Evolutionary conservation across 2,797 vertebrate species (phyloP), one percentile per base, ranked within the genome.

Genomic region (Ctenopoma kingsleyae): DNA sequence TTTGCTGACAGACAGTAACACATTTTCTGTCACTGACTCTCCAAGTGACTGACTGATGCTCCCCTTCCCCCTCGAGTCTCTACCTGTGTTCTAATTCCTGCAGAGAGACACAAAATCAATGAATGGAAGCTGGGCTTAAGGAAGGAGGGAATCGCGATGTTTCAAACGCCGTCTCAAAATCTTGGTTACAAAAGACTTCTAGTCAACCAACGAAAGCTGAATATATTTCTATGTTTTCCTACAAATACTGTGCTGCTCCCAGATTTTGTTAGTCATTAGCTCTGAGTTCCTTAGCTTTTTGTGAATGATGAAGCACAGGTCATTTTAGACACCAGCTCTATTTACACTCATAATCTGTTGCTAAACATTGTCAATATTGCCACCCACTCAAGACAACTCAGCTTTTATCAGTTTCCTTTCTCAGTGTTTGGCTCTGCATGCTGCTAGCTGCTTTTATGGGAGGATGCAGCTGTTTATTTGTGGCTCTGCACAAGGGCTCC

Each of bases 71-170:
- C 62, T 60, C 56, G 59, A 74, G 74, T 66, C 53, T 66, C 49
- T 74, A 51, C 43, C 77, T 67, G 53, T 76, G 80, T 83, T 82
- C 54, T 79, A 83, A 86, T 81, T 90, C 77, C 74, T 60, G 61
- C 67, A 76, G 72, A 59, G 23, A 25, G 84, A 89, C 81, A 86
- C 78, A 49, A 88, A 90, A 91, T 87, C 87, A 68, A 82, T 90
- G 58, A 61, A 23, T 58, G 38, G 43, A 50, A 66, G 52, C 15
- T 19, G 6, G 38, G 61, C 66, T 59, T 56, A 78, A 30, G 41
- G 50, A 23, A 46, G 6, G 11, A 59, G 15, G 49, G 70, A 77
- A 51, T 67, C 54, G 56, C 65, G 55, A 41, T 55, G 74, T 40
- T 61, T 43, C 65, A 77, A 59, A 71, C n/a, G 27, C 27, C 54